Conservation (phyloP, 2,797 vertebrate genomes). For the Sebastes wilsoni region DNA sequence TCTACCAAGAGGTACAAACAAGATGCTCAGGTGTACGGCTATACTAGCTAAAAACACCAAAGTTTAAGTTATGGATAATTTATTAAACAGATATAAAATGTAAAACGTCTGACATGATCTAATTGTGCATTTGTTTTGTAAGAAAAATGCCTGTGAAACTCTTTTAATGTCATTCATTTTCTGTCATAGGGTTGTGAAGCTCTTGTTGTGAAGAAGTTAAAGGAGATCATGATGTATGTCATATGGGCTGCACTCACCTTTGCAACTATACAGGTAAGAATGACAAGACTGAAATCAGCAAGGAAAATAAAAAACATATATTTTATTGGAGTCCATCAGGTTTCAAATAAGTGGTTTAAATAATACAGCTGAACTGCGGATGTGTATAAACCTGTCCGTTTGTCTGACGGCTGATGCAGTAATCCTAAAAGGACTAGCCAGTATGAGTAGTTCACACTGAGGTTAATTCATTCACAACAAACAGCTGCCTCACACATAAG, state of each 20-base stretch:
- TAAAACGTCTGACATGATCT: not conserved
- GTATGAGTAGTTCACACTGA: not conserved
- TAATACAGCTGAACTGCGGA: not conserved
- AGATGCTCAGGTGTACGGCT: no score
- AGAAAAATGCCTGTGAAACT: not conserved
- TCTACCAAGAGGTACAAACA: conserved; percentile 91
- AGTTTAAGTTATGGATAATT: not conserved
- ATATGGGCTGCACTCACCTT: conserved; percentile 97
- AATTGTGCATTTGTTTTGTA: not conserved
- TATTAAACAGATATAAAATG: not conserved
- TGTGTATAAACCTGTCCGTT: not conserved
- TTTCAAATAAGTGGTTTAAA: not conserved
- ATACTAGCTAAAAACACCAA: not conserved
- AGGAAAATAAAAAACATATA: not conserved
- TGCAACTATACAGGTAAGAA: conserved; percentile 93
- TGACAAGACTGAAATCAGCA: not conserved
- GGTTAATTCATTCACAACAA: not conserved
- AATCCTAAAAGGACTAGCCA: not conserved
- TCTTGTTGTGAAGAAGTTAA: conserved; percentile 95
- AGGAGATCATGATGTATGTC: conserved; percentile 99
- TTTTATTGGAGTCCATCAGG: not conserved
- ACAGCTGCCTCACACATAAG: not conserved
- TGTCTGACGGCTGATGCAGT: no score
- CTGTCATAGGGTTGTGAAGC: conserved; percentile 89
- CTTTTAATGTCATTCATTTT: not conserved